Evolutionary conservation across 2,797 vertebrate species (phyloP).

Genomic region (Trachurus trachurus): DNA sequence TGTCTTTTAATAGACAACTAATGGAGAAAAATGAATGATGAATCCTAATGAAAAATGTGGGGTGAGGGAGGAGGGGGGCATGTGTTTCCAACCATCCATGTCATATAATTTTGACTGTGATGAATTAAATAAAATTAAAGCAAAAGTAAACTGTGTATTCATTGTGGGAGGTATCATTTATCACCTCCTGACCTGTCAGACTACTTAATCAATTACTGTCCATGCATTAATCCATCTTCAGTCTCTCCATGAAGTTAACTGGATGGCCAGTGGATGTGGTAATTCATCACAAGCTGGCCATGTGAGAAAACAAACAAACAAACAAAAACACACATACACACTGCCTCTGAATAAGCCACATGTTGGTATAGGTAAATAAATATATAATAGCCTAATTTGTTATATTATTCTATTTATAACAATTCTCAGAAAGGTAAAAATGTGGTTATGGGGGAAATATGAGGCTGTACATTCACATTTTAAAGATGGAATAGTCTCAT

Average conservation of each 20-base stretch:
- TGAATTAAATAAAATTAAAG: conserved; percentile 81
- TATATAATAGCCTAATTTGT: too few species aligned
- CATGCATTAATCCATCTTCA: conserved; percentile 79
- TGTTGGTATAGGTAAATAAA: background rate
- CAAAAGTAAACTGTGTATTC: conserved; percentile 81
- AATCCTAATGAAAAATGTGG: conserved; percentile 77
- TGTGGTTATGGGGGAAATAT: background rate
- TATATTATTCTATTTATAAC: background rate
- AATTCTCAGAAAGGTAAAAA: conserved; percentile 6
- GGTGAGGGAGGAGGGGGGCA: conserved; percentile 21
- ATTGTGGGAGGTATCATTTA: conserved; percentile 79
- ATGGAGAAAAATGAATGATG: conserved; percentile 79
- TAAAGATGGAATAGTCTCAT: background rate
- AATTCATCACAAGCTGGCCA: conserved; percentile 75
- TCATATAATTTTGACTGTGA: conserved; percentile 84
- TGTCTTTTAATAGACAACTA: conserved; percentile 66
- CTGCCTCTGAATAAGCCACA: conserved; percentile 16
- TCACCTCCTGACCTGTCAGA: conserved; percentile 81
- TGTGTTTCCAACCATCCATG: conserved; percentile 77
- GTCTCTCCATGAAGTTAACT: conserved; percentile 62
- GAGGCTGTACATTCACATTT: background rate
- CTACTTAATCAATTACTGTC: conserved; percentile 82
- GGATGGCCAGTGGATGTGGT: conserved; percentile 66
- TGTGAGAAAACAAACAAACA: conserved; percentile 23
- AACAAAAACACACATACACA: background rate